Evolutionary conservation across 2,797 vertebrate species (phyloP).

Genomic region (Poeciliopsis turneri): DNA sequence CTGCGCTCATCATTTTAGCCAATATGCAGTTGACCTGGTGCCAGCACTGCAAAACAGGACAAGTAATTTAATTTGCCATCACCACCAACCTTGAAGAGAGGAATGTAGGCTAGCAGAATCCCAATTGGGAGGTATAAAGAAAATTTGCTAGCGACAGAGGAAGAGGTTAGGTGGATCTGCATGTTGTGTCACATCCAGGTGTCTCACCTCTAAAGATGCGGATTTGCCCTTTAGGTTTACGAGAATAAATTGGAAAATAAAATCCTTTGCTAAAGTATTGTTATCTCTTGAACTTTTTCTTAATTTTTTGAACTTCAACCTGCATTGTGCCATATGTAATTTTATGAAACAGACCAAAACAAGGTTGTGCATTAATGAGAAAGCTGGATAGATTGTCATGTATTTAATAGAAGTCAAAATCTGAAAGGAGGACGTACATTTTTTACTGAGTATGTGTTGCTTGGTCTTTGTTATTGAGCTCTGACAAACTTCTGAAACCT

Average conservation of each 20-base stretch:
- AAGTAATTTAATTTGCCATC: slow-evolving; percentile 77
- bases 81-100: slow-evolving; percentile 74
- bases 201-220: slow-evolving; percentile 31
- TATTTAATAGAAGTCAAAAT: neutral
- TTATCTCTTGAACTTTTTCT: neutral
- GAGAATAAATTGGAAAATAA: slow-evolving; percentile 7
- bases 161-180: slow-evolving; percentile 48
- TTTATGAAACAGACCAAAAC: neutral
- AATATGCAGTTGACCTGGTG: slow-evolving; percentile 70
- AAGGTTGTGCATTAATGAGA: neutral
- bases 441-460: neutral
- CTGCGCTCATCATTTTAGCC: slow-evolving; percentile 76
- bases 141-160: slow-evolving; percentile 53
- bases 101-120: slow-evolving; percentile 76
- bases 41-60: slow-evolving; percentile 72
- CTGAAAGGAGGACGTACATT: neutral
- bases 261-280: neutral
- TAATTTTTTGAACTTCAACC: neutral
- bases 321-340: neutral
- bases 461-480: neutral
- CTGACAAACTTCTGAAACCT: neutral
- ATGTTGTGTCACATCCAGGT: slow-evolving; percentile 46
- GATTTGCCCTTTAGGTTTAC: slow-evolving; percentile 51
- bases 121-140: slow-evolving; percentile 66
- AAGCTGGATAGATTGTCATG: neutral